Conservation (phyloP, 1,140 invertebrate species). For the Habropoda laboriosa region DNA sequence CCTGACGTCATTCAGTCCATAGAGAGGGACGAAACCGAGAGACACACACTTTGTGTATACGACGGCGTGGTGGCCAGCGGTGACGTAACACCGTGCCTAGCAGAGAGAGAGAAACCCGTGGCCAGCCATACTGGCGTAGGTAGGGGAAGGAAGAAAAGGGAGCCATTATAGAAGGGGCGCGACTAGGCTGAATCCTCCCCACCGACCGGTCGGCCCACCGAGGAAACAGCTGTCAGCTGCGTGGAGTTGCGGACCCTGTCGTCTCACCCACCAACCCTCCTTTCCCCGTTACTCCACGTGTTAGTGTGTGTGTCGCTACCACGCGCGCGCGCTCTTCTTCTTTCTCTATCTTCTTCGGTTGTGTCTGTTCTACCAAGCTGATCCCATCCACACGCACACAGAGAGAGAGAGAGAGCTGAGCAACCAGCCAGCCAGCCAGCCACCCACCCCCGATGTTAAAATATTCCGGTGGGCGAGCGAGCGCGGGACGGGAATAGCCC, state of each 20-base stretch:
- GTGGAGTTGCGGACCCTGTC: conserved; percentile 76
- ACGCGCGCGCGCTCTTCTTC: neutral
- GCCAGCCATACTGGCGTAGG: conserved; percentile 79
- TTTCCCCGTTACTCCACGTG: conserved; percentile 64
- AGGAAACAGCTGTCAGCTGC: conserved; percentile 82
- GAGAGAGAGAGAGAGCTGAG: conserved; percentile 24
- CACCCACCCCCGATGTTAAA: conserved; percentile 81
- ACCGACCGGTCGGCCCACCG: conserved; percentile 80
- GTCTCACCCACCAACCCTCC: conserved; percentile 70
- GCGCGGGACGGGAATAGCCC: conserved; percentile 79
- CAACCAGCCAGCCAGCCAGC: conserved; percentile 65
- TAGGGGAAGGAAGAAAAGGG: conserved; percentile 82
- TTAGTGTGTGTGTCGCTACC: conserved; percentile 2
- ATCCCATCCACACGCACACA: conserved; percentile 62
- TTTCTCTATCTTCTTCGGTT: neutral
- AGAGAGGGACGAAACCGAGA: conserved; percentile 59
- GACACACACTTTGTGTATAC: too few species aligned
- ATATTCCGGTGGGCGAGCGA: conserved; percentile 79
- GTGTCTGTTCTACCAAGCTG: conserved; percentile 21
- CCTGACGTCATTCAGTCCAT: conserved; percentile 72
- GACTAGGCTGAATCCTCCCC: conserved; percentile 82
- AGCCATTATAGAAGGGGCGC: conserved; percentile 83
- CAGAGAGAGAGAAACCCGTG: conserved; percentile 63
- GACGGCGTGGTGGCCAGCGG: conserved; percentile 46
- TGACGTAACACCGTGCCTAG: conserved; percentile 59